A percentile compares a stretch with the other conserved stretches of the same genome.
These are phyloP conservation scores for Camponotus fellah DNA, from an alignment of 2,888 invertebrate species.

Conservation along the genomic window DNA sequence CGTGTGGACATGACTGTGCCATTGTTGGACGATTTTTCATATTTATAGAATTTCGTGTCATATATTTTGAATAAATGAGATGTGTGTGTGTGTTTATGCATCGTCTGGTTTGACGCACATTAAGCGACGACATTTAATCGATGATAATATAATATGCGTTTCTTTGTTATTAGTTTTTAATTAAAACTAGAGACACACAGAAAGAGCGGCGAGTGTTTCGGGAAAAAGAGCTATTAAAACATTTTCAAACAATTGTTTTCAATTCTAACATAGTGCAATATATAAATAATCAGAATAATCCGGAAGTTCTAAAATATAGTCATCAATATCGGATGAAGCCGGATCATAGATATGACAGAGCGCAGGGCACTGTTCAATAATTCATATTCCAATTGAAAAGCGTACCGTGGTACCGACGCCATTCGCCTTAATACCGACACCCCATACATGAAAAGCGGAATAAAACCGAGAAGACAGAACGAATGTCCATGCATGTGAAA, in stretches of 20 bases:
- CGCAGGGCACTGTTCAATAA: constrained; percentile 69
- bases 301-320: constrained; percentile 64
- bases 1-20: not conserved
- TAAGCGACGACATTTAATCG: not conserved
- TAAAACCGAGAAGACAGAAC: constrained; percentile 39
- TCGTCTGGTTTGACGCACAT: not conserved
- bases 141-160: not conserved
- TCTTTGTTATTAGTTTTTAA: constrained; percentile 22
- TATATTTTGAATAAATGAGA: too few species aligned
- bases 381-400: constrained; percentile 73
- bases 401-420: constrained; percentile 61
- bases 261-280: constrained; percentile 18
- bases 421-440: constrained; percentile 53
- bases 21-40: constrained; percentile 9
- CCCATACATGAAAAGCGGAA: constrained; percentile 42
- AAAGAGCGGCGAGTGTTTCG: not conserved
- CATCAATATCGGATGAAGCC: constrained; percentile 68
- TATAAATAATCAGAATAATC: constrained; percentile 60
- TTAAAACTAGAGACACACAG: not conserved
- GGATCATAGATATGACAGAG: constrained; percentile 66
- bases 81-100: too few species aligned
- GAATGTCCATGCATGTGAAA: constrained; percentile 34
- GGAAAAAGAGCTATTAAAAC: constrained; percentile 22
- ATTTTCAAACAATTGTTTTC: constrained; percentile 28
- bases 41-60: constrained; percentile 11